phyloP scores from a whole-genome alignment of 2,113 vertebrate species.

The Corydoras maculifer region DNA sequence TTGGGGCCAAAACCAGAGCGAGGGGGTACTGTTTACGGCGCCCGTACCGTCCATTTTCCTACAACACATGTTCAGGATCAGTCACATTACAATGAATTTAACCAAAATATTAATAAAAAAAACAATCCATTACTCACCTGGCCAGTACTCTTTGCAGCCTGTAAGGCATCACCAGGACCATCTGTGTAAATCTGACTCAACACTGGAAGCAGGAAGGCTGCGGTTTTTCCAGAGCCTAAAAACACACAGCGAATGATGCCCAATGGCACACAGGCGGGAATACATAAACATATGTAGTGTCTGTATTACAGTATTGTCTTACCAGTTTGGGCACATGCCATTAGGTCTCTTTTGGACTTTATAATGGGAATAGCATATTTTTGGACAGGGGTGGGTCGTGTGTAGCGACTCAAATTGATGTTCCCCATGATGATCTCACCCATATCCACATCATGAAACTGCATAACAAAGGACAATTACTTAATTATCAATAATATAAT shows the following conservation, averaged over 20 bases:
- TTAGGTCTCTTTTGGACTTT: conserved; percentile 91
- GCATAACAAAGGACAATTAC: conserved; percentile 17
- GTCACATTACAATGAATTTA: background rate
- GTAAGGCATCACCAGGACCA: conserved; percentile 87
- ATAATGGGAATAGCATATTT: conserved; percentile 98
- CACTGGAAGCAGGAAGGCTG: conserved; percentile 91
- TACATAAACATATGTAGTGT: background rate
- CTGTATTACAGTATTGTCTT: conserved; percentile 1
- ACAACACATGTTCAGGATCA: background rate
- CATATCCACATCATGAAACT: conserved; percentile 96
- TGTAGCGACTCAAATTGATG: conserved; percentile 86
- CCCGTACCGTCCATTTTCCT: conserved; percentile 92
- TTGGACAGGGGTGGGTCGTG: conserved; percentile 92
- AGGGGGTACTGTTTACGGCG: conserved; percentile 95
- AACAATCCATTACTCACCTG: conserved; percentile 51
- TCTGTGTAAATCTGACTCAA: conserved; percentile 93
- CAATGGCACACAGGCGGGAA: background rate
- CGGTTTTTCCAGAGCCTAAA: conserved; percentile 87
- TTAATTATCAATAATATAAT: background rate
- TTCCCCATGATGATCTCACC: conserved; percentile 97
- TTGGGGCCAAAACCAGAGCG: conserved; percentile 89
- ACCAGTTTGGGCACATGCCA: conserved; percentile 98
- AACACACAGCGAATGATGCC: background rate
- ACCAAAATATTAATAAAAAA: background rate
- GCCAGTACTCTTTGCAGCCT: conserved; percentile 73